These are phyloP conservation scores for Lates japonicus DNA, from an alignment of 2,797 vertebrate species.

Conservation along the genomic window DNA sequence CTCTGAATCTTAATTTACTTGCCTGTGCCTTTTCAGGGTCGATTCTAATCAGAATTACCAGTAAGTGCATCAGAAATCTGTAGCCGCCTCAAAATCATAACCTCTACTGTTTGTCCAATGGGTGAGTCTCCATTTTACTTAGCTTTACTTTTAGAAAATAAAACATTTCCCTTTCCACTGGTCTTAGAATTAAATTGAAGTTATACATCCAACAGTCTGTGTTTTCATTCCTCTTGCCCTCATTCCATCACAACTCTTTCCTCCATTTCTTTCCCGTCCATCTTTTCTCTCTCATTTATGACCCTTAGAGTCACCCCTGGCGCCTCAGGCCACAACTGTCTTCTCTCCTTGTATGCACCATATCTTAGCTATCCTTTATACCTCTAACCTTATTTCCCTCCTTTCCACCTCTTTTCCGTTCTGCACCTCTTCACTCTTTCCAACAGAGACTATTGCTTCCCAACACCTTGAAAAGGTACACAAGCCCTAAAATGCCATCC, in stretches of 20 bases:
- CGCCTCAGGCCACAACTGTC: conserved; percentile 35
- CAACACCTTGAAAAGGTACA: conserved; percentile 64
- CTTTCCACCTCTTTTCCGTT: conserved; percentile 34
- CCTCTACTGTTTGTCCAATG: conserved; percentile 1
- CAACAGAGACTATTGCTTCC: conserved; percentile 62
- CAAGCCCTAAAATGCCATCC: conserved; percentile 37
- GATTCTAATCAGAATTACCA: conserved; percentile 68
- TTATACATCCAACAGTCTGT: not conserved
- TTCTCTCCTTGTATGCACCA: conserved; percentile 37
- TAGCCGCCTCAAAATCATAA: not conserved
- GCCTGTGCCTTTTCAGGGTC: conserved; percentile 63
- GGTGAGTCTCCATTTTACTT: conserved; percentile 44
- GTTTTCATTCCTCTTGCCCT: conserved; percentile 2
- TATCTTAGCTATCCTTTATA: conserved; percentile 69
- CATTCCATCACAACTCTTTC: not conserved
- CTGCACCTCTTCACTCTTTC: conserved; percentile 58
- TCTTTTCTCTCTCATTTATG: conserved; percentile 8
- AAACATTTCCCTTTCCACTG: conserved; percentile 18
- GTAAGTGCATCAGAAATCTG: conserved; percentile 46
- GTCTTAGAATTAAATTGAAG: conserved; percentile 28
- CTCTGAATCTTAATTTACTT: conserved; percentile 74
- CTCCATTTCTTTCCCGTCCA: conserved; percentile 13
- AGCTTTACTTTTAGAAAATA: conserved; percentile 48
- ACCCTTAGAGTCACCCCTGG: conserved; percentile 1
- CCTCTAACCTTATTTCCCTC: conserved; percentile 47